Base-by-base conservation (phyloP, 2,888 invertebrate species). In the Leucophora obtusa region DNA sequence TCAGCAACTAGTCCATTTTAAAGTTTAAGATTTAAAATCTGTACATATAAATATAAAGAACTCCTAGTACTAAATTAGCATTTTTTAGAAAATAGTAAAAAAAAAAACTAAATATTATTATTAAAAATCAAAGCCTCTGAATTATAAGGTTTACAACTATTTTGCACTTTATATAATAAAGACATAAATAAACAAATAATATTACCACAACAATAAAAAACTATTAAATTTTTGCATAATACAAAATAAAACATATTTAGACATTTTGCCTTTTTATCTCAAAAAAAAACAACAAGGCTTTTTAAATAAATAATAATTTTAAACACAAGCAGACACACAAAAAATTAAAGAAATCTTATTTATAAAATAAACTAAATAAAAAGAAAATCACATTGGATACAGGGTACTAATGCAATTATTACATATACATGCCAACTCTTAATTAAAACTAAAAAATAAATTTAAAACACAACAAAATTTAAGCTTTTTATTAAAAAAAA, bases 391-490 rank as follows among this genome's bases (percentile, higher is more conserved):
- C 86, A 89, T 95, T 95, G 95, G 95, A 95, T 95, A 96, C 96
- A 96, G 96, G 96, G 96, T 96, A 96, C 94, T 95, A 95, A 95
- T 95, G 95, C 95, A 95, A 95, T 95, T 95, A 94, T 94, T 94
- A 94, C 93, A 83, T 79, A 81, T 78, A 83, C 80, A 81, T 81
- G 77, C 81, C 77, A 77, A 81, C 65, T 74, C 69, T 73, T 80
- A 78, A 79, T 76, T 54, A 73, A 82, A 70, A 80, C 66, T 73
- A 77, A 70, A 69, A 28, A 53, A 51, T 33, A 65, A 18, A 58
- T 28, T 63, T 69, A 62, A 43, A n/a, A 33, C 18, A 47, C 18
- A 58, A 18, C 33, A 53, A 53, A 72, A 83, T 79, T 76, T 81
- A 84, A 82, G 81, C 83, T 78, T 82, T 84, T 82, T 84, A 79